Evolutionary conservation across 1,140 invertebrate species (phyloP).

Genomic region (Ruditapes philippinarum): DNA sequence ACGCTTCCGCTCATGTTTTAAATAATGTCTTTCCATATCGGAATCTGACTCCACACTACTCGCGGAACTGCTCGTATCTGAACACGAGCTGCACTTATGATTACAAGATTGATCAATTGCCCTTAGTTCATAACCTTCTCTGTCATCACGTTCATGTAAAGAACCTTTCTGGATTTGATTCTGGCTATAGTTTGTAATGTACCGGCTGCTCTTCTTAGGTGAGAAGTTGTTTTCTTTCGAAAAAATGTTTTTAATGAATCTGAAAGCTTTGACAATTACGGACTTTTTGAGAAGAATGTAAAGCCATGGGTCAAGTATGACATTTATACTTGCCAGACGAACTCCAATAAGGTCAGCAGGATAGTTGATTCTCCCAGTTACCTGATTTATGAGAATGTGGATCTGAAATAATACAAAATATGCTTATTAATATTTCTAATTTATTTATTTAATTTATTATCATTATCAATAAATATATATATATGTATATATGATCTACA

Average conservation of each 20-base stretch:
- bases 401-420: no score
- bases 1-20: neutral
- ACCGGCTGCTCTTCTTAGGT: neutral
- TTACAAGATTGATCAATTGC: neutral
- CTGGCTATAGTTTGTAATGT: slow-evolving; percentile 42
- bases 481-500: no score
- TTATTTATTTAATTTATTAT: no score
- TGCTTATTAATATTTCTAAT: no score
- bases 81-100: neutral
- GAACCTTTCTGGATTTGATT: neutral
- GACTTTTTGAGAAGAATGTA: slow-evolving; percentile 85
- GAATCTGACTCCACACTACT: slow-evolving; percentile 9
- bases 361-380: slow-evolving; percentile 77
- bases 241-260: slow-evolving; percentile 70
- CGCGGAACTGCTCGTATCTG: neutral
- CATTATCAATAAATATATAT: no score
- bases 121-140: slow-evolving; percentile 30
- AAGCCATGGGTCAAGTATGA: slow-evolving; percentile 87
- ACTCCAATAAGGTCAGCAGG: slow-evolving; percentile 84
- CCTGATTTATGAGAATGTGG: slow-evolving; percentile 85
- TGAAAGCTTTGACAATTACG: slow-evolving; percentile 75
- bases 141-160: neutral
- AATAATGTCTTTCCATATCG: neutral
- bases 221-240: slow-evolving; percentile 12
- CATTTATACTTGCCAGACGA: slow-evolving; percentile 86